A percentile compares a stretch with the other conserved stretches of the same genome.
Evolutionary conservation across 2,888 invertebrate genomes (phyloP).

Genomic region (Branchellion lobata): DNA sequence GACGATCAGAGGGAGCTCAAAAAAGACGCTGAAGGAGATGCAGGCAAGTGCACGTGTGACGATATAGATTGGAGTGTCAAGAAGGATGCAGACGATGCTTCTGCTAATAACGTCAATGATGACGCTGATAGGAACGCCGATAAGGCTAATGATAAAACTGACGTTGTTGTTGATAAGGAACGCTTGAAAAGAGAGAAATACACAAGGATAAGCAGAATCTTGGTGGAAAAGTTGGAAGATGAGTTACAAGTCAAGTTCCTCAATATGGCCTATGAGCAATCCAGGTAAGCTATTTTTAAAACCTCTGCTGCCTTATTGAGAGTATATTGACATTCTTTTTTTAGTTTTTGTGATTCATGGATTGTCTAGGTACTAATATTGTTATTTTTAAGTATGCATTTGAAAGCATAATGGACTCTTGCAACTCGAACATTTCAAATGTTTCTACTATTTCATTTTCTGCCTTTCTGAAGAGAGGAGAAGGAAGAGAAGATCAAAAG

Average conservation of each 20-base stretch:
- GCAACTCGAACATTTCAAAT: neutral
- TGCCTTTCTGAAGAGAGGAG: constrained; percentile 49
- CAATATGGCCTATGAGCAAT: constrained; percentile 2
- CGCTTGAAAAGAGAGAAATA: neutral
- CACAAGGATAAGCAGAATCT: neutral
- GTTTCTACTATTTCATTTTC: neutral
- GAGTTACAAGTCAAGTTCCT: neutral
- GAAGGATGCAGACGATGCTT: constrained; percentile 1
- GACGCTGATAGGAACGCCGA: neutral
- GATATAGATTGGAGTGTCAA: too few relatives aligned
- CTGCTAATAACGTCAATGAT: neutral
- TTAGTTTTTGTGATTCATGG: neutral
- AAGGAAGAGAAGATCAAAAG: constrained; percentile 60
- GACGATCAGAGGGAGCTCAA: neutral
- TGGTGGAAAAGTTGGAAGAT: neutral
- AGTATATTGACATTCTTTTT: neutral
- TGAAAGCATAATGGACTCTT: too few relatives aligned
- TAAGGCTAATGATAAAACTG: neutral
- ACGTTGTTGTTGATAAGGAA: neutral
- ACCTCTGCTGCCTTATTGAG: neutral
- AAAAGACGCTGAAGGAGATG: neutral
- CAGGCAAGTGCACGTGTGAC: neutral
- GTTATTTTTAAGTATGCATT: too few relatives aligned
- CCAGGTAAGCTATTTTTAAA: neutral
- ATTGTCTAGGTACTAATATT: neutral